Evolutionary conservation across 2,888 invertebrate species (phyloP).

Genomic region (Sylvicola fuscatus): DNA sequence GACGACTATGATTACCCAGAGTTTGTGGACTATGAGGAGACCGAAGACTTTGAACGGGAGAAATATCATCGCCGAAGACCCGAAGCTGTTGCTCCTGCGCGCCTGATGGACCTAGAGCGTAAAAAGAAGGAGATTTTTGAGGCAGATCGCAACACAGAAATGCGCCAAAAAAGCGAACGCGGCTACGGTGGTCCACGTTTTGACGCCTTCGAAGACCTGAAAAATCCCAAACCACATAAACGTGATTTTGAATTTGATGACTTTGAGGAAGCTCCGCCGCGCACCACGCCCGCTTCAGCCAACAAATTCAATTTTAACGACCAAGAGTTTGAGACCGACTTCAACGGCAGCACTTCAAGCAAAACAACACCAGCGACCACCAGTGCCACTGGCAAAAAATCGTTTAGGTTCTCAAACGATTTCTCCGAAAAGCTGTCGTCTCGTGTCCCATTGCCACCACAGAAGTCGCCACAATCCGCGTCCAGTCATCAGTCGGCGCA

Average conservation of each 20-base stretch:
- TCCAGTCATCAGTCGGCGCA: conserved; percentile 8
- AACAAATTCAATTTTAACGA: conserved; percentile 20
- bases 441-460: conserved; percentile 12
- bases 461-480: conserved; percentile 9
- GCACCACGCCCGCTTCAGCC: conserved; percentile 14
- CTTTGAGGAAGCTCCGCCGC: conserved; percentile 20
- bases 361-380: conserved; percentile 14
- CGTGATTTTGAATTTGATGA: conserved; percentile 17
- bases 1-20: conserved; percentile 17
- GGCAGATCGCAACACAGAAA: conserved; percentile 3
- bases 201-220: conserved; percentile 9
- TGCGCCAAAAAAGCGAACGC: conserved; percentile 4
- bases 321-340: conserved; percentile 24
- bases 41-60: conserved; percentile 15
- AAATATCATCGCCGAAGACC: conserved; percentile 4
- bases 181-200: conserved; percentile 5
- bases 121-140: conserved; percentile 13
- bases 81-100: conserved; percentile 7
- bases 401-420: conserved; percentile 37
- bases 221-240: conserved; percentile 4
- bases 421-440: conserved; percentile 28
- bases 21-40: conserved; percentile 11
- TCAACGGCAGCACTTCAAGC: conserved; percentile 11
- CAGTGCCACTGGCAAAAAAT: conserved; percentile 15
- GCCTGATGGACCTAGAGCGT: conserved; percentile 21